Base-by-base conservation (phyloP, 1,140 invertebrate genomes). In the Lordiphosa stackelbergi region DNA sequence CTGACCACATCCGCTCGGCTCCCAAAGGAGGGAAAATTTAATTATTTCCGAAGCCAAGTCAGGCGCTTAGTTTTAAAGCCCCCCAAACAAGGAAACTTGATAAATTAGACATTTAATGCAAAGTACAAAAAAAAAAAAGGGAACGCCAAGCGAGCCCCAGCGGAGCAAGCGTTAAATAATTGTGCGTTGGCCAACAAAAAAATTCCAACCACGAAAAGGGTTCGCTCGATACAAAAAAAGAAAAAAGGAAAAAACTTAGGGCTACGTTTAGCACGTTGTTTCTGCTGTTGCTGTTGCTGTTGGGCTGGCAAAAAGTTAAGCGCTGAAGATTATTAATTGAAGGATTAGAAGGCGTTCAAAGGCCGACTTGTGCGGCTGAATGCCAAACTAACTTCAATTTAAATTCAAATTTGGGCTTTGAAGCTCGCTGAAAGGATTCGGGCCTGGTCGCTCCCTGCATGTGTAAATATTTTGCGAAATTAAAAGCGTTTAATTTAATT, bases 401-500 rank as follows among this genome's bases (percentile, higher is more conserved):
- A 83, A 83, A 83, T 83, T 77, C 60, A 77, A 83, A 83, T 83
- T 83, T 73, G 24, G 59, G 48, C 34, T 10, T 38, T 28, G n/a
- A 52, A 24, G 34, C 37, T 8, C 22, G 49, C 35, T 24, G 31
- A 34, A n/a, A 34, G 34, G 35, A 12, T 6, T 31, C 7, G 28
- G 31, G 9, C 35, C 4, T 0, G 22, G 24, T 6, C 35, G 13
- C n/a, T 19, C 5, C 12, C 19, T 57, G 57, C 65, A 83, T 73
- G 77, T 83, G 77, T 59, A 69, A 83, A 77, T 83, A 69, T 83
- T 61, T 75, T 53, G 48, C 34, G 35, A 53, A 73, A 83, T 73
- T 69, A 64, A 70, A 83, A 59, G 46, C 77, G 61, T 83, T 83
- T 83, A 83, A 83, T 83, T 83, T 83, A 84, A 83, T 83, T 83